Evolutionary conservation across 2,888 invertebrate genomes (phyloP), one percentile per base, ranked within the genome.

Genomic region (Azorinus chamasolen): DNA sequence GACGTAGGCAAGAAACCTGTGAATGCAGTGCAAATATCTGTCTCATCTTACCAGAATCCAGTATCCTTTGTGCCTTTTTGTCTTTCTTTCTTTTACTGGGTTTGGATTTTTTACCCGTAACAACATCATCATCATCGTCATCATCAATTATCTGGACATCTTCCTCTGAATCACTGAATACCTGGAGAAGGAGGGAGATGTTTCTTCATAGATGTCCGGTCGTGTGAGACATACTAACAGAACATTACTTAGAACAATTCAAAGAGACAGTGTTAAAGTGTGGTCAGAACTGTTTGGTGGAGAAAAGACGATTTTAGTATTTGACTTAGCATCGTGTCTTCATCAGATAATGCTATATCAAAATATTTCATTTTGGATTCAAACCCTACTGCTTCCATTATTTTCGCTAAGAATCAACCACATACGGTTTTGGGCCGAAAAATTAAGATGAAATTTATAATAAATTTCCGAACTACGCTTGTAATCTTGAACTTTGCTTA

Each of bases 41-140:
- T 6, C 4, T 14, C 5, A 4, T 14, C 22, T 8, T 62, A 80
- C 79, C 79, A 46, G 79, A 80, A 37, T 80, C 79, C 16, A 80
- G 46, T 2, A 76, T 46, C 41, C 62, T 58, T 20, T 72, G 65
- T 37, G 51, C 59, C 18, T 72, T 72, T 53, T 73, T 76, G 24
- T 58, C 51, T 50, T 63, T 70, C 51, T 74, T 79, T 27, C 22
- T 55, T 18, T 55, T 75, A 32, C 32, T 32, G 5, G 32, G 32
- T 10, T 64, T 64, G 20, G 63, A 62, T 16, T 59, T 66, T 16
- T 37, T 61, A 10, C 69, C 65, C 22, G 69, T 63, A 14, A 69
- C 68, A n/a, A 76, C 79, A 50, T 80, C 79, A 64, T 75, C 76
- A 16, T 78, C 72, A 46, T 63, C 77, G 41, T 61, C 50, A 50